Base-by-base conservation (phyloP, 2,113 vertebrate genomes). In the Xenotilapia longispinis region DNA sequence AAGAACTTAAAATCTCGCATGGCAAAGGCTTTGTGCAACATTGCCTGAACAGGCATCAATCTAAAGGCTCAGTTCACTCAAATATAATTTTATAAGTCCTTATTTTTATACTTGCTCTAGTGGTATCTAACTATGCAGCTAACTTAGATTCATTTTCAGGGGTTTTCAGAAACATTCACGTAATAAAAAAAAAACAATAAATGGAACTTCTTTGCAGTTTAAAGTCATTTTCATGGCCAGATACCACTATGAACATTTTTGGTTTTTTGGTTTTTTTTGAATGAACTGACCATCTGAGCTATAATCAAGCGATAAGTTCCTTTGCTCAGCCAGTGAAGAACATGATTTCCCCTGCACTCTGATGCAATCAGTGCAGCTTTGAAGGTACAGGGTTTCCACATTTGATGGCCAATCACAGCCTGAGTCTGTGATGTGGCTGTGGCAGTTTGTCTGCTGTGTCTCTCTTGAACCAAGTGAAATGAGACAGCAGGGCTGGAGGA, bases 401-500 rank as follows among this genome's bases (percentile, higher is more conserved):
- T 82, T 57, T 81, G 83, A 85, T 33, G 58, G 86, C 81, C 85
- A 57, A 57, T 90, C 88, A 85, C 87, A 63, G 85, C 80, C 42
- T 88, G 91, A 89, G 65, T 60, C 78, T 89, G 91, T 94, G 91
- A 85, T 86, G 82, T 85, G 88, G 86, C 86, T 12, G 60, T 60
- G 89, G 84, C 81, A 89, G 85, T 23, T n/a, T 65, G 47, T 90
- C 88, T 36, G 91, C 92, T 91, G 89, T 86, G 58, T 85, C 82
- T 92, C 81, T 90, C 75, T 85, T 92, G 87, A 93, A 85, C 87
- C 87, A 93, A 89, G 55, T 82, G 85, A 88, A 87, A 84, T 82
- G 88, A 68, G 42, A 58, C 87, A 93, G 94, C 88, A 91, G 93
- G 88, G 92, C 92, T 68, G 65, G 88, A 86, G 70, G 82, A 92